Evolutionary conservation across 2,888 invertebrate genomes (phyloP).

Genomic region (Yponomeuta malinellus): DNA sequence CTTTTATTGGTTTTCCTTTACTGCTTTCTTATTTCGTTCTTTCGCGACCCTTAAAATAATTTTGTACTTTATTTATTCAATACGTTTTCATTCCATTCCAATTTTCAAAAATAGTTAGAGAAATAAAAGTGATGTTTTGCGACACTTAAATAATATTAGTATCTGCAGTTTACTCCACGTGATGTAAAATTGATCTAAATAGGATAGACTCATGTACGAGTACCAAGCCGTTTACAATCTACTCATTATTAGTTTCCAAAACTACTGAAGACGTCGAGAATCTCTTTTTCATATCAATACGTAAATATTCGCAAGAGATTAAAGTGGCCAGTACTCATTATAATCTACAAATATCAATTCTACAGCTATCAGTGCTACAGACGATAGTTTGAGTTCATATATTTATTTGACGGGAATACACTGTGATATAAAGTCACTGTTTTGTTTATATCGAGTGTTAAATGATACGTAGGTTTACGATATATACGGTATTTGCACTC

Average conservation of each 20-base stretch:
- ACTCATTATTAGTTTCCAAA: no score
- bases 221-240: no score
- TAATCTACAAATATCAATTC: not conserved
- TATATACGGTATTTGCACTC: not conserved
- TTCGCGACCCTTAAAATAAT: conserved; percentile 34
- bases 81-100: not conserved
- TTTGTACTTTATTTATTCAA: conserved; percentile 18
- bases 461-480: not conserved
- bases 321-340: not conserved
- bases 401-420: not conserved
- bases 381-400: not conserved
- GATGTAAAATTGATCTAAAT: not conserved
- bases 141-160: no score
- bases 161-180: no score
- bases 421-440: not conserved
- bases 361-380: not conserved
- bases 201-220: not conserved
- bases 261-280: no score
- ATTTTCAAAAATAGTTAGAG: not conserved
- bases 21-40: conserved; percentile 39
- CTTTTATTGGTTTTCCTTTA: conserved; percentile 58
- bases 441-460: not conserved
- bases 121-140: not conserved
- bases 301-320: not conserved
- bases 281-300: not conserved